Conservation (phyloP, 1,140 invertebrate genomes). For the Helicoverpa armigera region DNA sequence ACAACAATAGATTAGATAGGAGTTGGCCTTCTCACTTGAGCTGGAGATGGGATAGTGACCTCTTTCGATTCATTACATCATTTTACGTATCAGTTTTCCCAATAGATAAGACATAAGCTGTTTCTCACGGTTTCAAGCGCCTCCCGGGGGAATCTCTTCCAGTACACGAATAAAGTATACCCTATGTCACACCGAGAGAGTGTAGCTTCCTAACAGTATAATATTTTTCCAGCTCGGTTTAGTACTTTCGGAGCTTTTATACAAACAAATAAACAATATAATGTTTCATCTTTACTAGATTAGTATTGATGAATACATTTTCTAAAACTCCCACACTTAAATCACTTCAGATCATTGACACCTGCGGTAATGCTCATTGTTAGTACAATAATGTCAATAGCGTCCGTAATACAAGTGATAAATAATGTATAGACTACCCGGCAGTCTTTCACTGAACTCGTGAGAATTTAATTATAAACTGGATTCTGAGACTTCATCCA, state of each 20-base stretch:
- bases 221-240: no score
- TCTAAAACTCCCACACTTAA: background rate
- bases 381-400: background rate
- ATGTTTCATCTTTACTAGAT: no score
- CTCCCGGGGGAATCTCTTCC: no score
- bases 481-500: background rate
- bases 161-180: no score
- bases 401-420: background rate
- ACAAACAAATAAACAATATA: no score
- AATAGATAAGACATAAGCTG: background rate
- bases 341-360: constrained; percentile 1
- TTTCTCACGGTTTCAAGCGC: background rate
- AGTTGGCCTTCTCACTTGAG: background rate
- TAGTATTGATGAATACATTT: background rate
- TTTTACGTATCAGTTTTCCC: no score
- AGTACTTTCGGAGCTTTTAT: no score
- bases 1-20: background rate
- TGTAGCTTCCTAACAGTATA: no score
- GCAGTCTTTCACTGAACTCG: background rate
- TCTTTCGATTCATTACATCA: background rate
- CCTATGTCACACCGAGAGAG: no score
- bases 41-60: background rate
- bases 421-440: background rate
- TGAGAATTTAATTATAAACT: constrained; percentile 8
- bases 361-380: background rate